Base-by-base conservation (phyloP, 2,113 vertebrate species). In the Spermophilus dauricus region DNA sequence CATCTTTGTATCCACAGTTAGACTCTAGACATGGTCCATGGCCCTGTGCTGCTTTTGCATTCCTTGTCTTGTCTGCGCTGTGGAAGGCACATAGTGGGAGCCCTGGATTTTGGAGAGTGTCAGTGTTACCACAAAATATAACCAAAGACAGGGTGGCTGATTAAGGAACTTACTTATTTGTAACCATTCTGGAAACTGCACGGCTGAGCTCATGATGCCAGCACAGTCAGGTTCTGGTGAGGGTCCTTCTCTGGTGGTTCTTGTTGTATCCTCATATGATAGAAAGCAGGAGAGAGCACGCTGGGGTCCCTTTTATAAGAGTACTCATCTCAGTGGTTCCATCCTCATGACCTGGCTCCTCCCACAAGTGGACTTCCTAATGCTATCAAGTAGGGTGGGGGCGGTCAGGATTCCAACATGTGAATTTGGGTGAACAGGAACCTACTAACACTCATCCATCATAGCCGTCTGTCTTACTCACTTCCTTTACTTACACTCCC, bases 401-500 rank as follows among this genome's bases (percentile, higher is more conserved):
- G 61, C 9, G 2, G 61, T 63, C 61, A 70, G 77, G 17, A 42
- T 32, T 34, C 72, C 65, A 58, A 24, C 20, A 11, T 39, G 37
- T 5, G 65, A 70, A 42, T 42, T 67, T 34, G 17, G 37, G 14
- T 32, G 26, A 22, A 48, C 28, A 51, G 16, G 4, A 58, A 58
- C 7, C 8, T 37, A n/a, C 32, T n/a, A 11, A 70, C 53, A 76
- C 76, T 34, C 30, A 22, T 34, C 5, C 28, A 5, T 65, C 65
- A 30, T 5, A 28, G 42, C 18, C 30, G 30, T 83, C 12, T 1
- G 0, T 37, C 16, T 87, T 80, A 77, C 17, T 81, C 17, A 51
- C 80, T 83, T 13, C 8, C 10, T 73, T 84, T 56, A 12, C 63
- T 11, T 86, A 51, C 20, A 39, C 42, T 86, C 77, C 53, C 8